Conservation (phyloP, 2,797 vertebrate species). For the Cuculus canorus region DNA sequence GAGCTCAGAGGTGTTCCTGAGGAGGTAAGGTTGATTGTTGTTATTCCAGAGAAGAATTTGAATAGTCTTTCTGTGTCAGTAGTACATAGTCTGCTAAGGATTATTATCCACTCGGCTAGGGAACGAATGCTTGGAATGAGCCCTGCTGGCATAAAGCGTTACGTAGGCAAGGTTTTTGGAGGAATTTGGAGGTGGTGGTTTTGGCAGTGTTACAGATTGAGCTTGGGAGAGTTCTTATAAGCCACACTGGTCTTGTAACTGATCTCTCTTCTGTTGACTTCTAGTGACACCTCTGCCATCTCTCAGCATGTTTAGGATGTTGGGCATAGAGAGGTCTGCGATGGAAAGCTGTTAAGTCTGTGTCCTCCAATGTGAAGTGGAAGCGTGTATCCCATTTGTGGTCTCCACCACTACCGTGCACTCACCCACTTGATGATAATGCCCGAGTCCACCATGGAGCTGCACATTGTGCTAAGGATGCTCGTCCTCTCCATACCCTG, state of each 20-base stretch:
- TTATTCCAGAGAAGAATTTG: not conserved
- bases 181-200: not conserved
- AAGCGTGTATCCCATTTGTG: not conserved
- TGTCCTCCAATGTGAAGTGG: not conserved
- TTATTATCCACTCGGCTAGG: not conserved
- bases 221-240: not conserved
- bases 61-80: not conserved
- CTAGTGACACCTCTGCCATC: not conserved
- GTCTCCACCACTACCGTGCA: not conserved
- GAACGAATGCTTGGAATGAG: rapidly evolving
- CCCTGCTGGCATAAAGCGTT: not conserved
- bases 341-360: not conserved
- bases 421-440: not conserved
- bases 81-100: not conserved
- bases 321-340: too few species aligned
- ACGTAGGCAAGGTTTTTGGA: not conserved
- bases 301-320: not conserved
- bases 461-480: not conserved
- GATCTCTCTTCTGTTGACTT: not conserved
- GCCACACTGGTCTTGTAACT: not conserved
- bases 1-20: not conserved
- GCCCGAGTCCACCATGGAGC: not conserved
- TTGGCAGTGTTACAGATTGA: not conserved
- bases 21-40: not conserved
- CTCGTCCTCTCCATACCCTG: rapidly evolving